Base-by-base conservation (phyloP, 1,140 invertebrate species). In the Akabosia matsudoensis region DNA sequence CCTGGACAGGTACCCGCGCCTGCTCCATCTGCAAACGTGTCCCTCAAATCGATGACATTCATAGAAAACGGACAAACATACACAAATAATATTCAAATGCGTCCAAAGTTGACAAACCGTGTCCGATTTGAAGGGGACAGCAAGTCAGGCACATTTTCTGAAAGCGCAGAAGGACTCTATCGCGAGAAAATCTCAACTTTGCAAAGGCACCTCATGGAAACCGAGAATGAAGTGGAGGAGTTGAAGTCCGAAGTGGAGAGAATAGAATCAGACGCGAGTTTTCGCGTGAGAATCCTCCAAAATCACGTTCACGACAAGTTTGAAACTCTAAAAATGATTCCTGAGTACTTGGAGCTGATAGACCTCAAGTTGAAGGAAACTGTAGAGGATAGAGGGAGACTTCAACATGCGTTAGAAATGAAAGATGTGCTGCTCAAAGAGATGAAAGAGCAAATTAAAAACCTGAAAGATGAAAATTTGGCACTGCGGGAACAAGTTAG, bases 191-290 rank as follows among this genome's bases (percentile, higher is more conserved):
- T 76, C 7, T 14, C 52, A 0, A 26, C 37, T 0, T 28, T 76
- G 24, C 70, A 76, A 31, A 24, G 54, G n/a, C 71, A 76, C 45
- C 18, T 76, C 0, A 52, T 73, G 28, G 33, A 72, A 7, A 56
- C 70, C 22, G 76, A 76, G 64, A 24, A 52, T 22, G 52, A 73
- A 64, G 34, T 76, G 16, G 71, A 72, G 45, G 71, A 76, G 18
- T 34, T 76, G 1, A 73, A 37, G 16, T 67, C 52, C 13, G 76
- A 76, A 67, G 52, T 76, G 31, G 33, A 54, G 37, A 24, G 76
- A 45, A 54, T 79, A 24, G 78, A 79, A 56, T 77, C 75, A 18
- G 75, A 79, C 14, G 74, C 76, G 28, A 73, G 52, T 30, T 77
- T 76, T 61, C 72, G 76, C 26, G 70, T 79, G 22, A 74, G 56